A percentile compares a stretch with the other conserved stretches of the same genome.
These are phyloP conservation scores for Meleagris gallopavo DNA, from an alignment of 2,113 vertebrate genomes.

Conservation along the genomic window DNA sequence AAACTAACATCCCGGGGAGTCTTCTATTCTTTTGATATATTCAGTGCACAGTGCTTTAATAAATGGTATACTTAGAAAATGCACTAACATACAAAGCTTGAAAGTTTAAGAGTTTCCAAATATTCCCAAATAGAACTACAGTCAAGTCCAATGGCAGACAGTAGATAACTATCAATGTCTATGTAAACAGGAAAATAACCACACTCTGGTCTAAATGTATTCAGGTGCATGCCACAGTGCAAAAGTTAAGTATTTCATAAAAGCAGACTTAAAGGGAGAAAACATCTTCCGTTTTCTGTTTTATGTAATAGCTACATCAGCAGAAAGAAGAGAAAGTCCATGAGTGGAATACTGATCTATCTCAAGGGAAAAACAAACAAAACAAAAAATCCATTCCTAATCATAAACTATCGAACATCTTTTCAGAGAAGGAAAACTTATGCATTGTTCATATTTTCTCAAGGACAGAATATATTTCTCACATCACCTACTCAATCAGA, in stretches of 20 bases:
- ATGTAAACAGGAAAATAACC: not conserved
- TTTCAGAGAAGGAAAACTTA: not conserved
- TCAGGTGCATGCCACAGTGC: not conserved
- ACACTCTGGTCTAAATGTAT: not conserved
- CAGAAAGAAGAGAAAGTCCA: not conserved
- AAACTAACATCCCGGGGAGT: rapidly evolving
- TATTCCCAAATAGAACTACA: not conserved
- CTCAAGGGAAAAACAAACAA: not conserved
- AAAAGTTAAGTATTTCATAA: not conserved
- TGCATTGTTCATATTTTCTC: not conserved
- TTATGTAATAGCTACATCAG: not conserved
- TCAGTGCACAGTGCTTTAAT: not conserved
- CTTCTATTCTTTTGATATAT: not conserved
- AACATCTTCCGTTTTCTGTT: not conserved
- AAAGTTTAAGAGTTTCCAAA: not conserved
- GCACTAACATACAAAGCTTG: not conserved
- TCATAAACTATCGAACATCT: not conserved
- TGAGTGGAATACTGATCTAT: not conserved
- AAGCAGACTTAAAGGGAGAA: not conserved
- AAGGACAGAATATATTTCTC: not conserved
- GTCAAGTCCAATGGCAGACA: not conserved
- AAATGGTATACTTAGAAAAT: not conserved
- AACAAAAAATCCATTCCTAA: not conserved
- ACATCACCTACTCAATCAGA: not conserved
- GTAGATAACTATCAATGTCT: not conserved